Evolutionary conservation across 2,113 vertebrate species (phyloP).

Genomic region (Syngnathus floridae): DNA sequence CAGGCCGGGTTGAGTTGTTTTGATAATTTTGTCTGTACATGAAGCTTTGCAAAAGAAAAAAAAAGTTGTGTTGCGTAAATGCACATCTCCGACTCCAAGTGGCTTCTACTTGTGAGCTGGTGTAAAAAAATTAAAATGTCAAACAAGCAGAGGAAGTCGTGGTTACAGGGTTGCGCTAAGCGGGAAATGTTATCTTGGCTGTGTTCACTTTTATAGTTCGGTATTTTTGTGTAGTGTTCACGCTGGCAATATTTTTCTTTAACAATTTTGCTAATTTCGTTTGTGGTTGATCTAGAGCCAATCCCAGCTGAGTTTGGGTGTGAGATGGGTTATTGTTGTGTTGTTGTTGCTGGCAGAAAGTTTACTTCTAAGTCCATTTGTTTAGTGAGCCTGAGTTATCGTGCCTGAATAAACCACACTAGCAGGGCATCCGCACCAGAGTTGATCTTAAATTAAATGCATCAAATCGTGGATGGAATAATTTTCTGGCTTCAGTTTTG

Average conservation of each 20-base stretch:
- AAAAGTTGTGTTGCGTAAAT: not conserved
- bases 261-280: no score
- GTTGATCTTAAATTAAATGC: not conserved
- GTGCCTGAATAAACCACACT: not conserved
- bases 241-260: no score
- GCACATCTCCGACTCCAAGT: not conserved
- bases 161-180: not conserved
- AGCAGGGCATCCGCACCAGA: not conserved
- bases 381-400: no score
- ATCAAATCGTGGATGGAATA: no score
- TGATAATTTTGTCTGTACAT: not conserved
- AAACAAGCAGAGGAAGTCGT: constrained; percentile 7
- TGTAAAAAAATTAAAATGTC: not conserved
- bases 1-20: not conserved
- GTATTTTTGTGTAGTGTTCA: not conserved
- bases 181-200: not conserved
- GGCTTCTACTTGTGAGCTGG: not conserved
- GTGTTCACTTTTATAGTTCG: not conserved
- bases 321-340: no score
- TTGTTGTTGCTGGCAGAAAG: no score
- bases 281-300: no score
- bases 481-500: not conserved
- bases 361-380: not conserved
- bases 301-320: no score
- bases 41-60: not conserved